These are phyloP conservation scores for Patiria miniata DNA, from an alignment of 35 echinoderm and acorn worm species.

Conservation along the genomic window DNA sequence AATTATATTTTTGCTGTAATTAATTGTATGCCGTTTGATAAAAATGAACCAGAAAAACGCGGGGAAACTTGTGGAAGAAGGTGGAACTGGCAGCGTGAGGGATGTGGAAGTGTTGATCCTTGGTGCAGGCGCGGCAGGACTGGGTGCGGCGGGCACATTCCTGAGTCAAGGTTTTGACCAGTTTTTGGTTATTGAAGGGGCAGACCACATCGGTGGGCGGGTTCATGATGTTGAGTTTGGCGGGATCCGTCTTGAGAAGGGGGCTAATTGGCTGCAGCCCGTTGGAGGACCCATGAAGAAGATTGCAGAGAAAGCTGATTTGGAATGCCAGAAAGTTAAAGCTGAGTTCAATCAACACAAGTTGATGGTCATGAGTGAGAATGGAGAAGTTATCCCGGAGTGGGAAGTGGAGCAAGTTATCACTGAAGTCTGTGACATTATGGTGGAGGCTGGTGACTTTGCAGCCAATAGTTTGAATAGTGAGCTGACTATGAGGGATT, in stretches of 20 bases:
- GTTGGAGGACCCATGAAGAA: background rate
- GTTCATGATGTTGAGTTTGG: slow-evolving; percentile 57
- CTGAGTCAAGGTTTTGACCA: slow-evolving; percentile 30
- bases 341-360: too few relatives aligned
- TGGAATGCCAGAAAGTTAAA: background rate
- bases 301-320: background rate
- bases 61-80: slow-evolving; percentile 2
- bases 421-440: background rate
- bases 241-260: slow-evolving; percentile 32
- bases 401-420: background rate
- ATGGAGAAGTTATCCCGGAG: background rate
- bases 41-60: background rate
- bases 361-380: background rate
- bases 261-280: slow-evolving; percentile 53
- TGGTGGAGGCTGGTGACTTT: background rate
- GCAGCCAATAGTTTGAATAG: background rate
- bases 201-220: slow-evolving; percentile 41
- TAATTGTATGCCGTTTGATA: background rate
- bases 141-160: slow-evolving; percentile 16
- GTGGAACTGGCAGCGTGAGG: background rate
- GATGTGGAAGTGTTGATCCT: background rate
- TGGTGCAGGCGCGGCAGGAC: slow-evolving; percentile 10
- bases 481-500: background rate
- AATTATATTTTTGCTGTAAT: background rate
- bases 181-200: slow-evolving; percentile 43